Conservation (phyloP, 1,140 invertebrate species). For the Cydia splendana region DNA sequence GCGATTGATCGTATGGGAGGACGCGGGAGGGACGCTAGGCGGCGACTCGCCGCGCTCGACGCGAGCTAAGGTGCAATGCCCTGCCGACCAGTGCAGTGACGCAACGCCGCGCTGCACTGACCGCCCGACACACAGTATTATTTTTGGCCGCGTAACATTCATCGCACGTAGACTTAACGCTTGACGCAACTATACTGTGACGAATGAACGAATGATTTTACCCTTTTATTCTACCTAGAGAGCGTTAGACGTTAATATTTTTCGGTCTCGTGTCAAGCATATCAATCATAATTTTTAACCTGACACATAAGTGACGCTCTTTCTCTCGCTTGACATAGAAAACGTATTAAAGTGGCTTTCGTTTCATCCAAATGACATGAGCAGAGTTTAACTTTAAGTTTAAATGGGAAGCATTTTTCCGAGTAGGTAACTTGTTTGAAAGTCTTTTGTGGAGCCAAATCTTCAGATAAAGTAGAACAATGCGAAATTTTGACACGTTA, state of each 20-base stretch:
- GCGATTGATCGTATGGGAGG: conserved; percentile 62
- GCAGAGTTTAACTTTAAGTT: conserved; percentile 49
- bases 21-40: conserved; percentile 43
- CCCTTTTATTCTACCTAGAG: conserved; percentile 42
- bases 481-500: conserved; percentile 51
- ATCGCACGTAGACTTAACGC: conserved; percentile 57
- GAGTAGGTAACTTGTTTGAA: conserved; percentile 52
- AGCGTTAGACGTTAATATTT: conserved; percentile 37
- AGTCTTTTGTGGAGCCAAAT: conserved; percentile 57
- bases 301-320: conserved; percentile 36
- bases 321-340: not conserved
- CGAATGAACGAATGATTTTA: conserved; percentile 56
- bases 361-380: conserved; percentile 34
- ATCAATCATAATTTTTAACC: conserved; percentile 42
- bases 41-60: conserved; percentile 35
- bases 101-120: conserved; percentile 72
- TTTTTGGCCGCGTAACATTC: conserved; percentile 73
- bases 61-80: conserved; percentile 69
- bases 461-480: conserved; percentile 60
- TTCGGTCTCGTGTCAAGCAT: conserved; percentile 38
- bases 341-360: conserved; percentile 15
- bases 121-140: conserved; percentile 60
- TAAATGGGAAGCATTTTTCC: conserved; percentile 48
- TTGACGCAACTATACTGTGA: conserved; percentile 48
- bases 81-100: conserved; percentile 70